phyloP scores from a whole-genome alignment of 2,888 invertebrate species.

The Lobophora halterata region DNA sequence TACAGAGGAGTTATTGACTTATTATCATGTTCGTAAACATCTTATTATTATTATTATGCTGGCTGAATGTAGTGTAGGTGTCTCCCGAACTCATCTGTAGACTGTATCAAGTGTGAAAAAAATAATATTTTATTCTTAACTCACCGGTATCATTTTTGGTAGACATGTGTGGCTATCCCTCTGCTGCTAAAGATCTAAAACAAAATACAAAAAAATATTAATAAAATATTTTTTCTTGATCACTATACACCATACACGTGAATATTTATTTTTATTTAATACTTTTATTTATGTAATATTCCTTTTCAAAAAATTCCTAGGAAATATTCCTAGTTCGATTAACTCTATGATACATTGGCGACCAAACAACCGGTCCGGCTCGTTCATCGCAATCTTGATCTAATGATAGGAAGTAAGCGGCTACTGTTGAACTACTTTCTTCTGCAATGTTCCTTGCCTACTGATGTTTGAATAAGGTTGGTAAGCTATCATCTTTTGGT shows the following conservation, averaged over 20 bases:
- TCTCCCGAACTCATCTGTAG: too few relatives aligned
- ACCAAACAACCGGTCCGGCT: conserved; percentile 42
- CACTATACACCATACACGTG: too few relatives aligned
- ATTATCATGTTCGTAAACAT: too few relatives aligned
- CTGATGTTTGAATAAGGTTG: background rate
- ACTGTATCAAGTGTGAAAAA: too few relatives aligned
- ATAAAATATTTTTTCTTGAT: too few relatives aligned
- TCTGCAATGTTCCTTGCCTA: conserved; percentile 1
- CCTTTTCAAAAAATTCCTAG: background rate
- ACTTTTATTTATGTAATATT: too few relatives aligned
- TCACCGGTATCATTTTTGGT: conserved; percentile 75
- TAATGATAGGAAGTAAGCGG: conserved; percentile 47
- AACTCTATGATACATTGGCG: conserved; percentile 34
- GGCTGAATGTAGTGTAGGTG: background rate
- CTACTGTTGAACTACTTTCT: conserved; percentile 58
- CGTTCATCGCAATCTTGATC: conserved; percentile 45
- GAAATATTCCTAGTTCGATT: conserved; percentile 17
- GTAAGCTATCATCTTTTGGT: conserved; percentile 13
- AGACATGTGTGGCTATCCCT: conserved; percentile 69
- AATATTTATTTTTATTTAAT: too few relatives aligned
- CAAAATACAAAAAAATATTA: conserved; percentile 33
- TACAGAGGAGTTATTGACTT: too few relatives aligned
- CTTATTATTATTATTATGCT: too few relatives aligned
- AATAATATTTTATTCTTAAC: conserved; percentile 25
- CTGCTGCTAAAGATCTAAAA: conserved; percentile 51